Conservation (phyloP, 1,140 invertebrate species). For the Limonius californicus region DNA sequence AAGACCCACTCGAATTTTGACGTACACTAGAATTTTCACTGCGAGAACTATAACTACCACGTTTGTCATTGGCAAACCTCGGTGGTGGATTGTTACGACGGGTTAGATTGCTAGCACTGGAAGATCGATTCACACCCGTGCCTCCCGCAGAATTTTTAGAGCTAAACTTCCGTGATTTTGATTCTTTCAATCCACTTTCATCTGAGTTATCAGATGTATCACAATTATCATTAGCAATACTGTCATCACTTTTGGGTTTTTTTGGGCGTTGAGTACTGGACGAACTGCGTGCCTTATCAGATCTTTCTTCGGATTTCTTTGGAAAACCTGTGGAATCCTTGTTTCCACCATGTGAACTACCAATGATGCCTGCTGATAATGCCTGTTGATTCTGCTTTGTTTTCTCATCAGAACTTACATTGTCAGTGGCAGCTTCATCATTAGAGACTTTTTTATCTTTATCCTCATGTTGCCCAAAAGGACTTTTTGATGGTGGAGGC, state of each 20-base stretch:
- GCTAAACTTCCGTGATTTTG: constrained; percentile 4
- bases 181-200: constrained; percentile 22
- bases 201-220: constrained; percentile 30
- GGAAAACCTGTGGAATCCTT: neutral
- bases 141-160: neutral
- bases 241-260: constrained; percentile 20
- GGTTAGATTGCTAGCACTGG: neutral
- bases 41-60: neutral
- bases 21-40: neutral
- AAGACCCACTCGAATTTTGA: neutral
- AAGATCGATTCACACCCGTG: neutral
- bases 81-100: constrained; percentile 14
- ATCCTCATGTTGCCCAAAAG: constrained; percentile 57
- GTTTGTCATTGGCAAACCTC: constrained; percentile 9
- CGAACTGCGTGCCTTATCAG: constrained; percentile 34
- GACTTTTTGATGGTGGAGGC: constrained; percentile 70
- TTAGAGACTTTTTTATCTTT: constrained; percentile 35
- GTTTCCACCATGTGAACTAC: constrained; percentile 28
- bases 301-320: constrained; percentile 29
- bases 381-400: constrained; percentile 63
- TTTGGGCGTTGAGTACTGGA: constrained; percentile 21
- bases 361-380: constrained; percentile 62
- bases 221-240: constrained; percentile 19
- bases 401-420: constrained; percentile 54
- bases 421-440: constrained; percentile 45